Conservation (phyloP, 2,888 invertebrate species). For the Morpho deidamia region DNA sequence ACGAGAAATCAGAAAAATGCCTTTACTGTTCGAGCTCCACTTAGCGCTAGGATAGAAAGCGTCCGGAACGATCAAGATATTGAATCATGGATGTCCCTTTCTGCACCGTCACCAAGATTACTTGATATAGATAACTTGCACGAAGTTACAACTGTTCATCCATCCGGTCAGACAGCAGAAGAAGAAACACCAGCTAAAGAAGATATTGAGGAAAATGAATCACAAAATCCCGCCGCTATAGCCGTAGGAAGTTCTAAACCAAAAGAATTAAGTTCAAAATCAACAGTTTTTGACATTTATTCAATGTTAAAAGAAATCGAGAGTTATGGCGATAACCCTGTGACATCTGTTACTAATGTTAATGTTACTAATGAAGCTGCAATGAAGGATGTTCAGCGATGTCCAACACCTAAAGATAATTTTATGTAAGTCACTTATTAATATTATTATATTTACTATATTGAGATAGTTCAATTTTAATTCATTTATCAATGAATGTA, state of each 20-base stretch:
- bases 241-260: slow-evolving; percentile 29
- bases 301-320: slow-evolving; percentile 74
- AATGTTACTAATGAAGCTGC: slow-evolving; percentile 33
- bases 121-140: slow-evolving; percentile 37
- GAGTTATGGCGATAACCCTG: slow-evolving; percentile 63
- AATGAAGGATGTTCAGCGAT: slow-evolving; percentile 41
- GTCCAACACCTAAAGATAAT: slow-evolving; percentile 55
- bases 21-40: slow-evolving; percentile 42
- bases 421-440: slow-evolving; percentile 51
- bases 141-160: slow-evolving; percentile 20
- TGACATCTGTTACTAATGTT: slow-evolving; percentile 36
- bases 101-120: slow-evolving; percentile 56
- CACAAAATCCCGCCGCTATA: slow-evolving; percentile 24
- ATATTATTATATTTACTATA: slow-evolving; percentile 19
- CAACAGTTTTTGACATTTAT: slow-evolving; percentile 70
- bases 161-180: too few relatives aligned
- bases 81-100: slow-evolving; percentile 72
- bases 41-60: slow-evolving; percentile 61
- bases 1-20: slow-evolving; percentile 51
- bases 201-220: slow-evolving; percentile 12
- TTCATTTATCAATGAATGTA: not conserved
- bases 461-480: not conserved
- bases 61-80: slow-evolving; percentile 68
- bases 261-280: slow-evolving; percentile 50
- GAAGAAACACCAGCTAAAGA: not conserved